Evolutionary conservation across 2,113 vertebrate genomes (phyloP).

Genomic region (Scalopus aquaticus): DNA sequence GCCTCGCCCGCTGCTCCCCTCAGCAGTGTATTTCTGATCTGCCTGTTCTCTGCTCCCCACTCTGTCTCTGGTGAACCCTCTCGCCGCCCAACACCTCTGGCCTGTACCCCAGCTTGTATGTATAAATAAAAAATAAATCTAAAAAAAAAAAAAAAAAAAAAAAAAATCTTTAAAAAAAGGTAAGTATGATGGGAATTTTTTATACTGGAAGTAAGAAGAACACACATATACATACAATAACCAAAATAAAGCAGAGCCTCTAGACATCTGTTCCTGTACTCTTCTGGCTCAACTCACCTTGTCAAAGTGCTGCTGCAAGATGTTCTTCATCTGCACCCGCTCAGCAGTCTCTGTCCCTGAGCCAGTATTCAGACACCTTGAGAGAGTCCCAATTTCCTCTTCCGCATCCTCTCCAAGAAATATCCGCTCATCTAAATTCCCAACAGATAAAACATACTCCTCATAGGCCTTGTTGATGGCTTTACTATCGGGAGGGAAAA

Average conservation of each 20-base stretch:
- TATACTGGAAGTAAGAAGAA: neutral
- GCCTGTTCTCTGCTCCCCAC: too few species aligned
- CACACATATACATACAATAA: neutral
- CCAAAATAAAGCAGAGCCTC: neutral
- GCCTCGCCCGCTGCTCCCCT: too few species aligned
- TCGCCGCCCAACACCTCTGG: too few species aligned
- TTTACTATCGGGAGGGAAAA: conserved; percentile 82
- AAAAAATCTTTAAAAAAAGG: neutral
- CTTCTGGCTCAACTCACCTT: conserved; percentile 75
- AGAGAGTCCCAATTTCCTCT: conserved; percentile 92
- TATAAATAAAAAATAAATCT: too few species aligned
- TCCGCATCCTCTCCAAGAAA: conserved; percentile 94
- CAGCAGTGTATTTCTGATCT: too few species aligned
- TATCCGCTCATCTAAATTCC: conserved; percentile 94
- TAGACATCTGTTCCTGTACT: accelerated
- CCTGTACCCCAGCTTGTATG: too few species aligned
- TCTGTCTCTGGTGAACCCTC: too few species aligned
- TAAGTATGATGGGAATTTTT: neutral
- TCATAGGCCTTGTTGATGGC: conserved; percentile 95
- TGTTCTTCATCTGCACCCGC: conserved; percentile 83
- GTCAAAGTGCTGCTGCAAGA: conserved; percentile 88
- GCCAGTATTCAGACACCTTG: conserved; percentile 85
- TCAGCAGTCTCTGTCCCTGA: conserved; percentile 86
- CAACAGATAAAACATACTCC: conserved; percentile 92
- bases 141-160: too few species aligned